These are phyloP conservation scores for Tylochromis polylepis DNA, from an alignment of 2,113 vertebrate genomes.

Conservation along the genomic window DNA sequence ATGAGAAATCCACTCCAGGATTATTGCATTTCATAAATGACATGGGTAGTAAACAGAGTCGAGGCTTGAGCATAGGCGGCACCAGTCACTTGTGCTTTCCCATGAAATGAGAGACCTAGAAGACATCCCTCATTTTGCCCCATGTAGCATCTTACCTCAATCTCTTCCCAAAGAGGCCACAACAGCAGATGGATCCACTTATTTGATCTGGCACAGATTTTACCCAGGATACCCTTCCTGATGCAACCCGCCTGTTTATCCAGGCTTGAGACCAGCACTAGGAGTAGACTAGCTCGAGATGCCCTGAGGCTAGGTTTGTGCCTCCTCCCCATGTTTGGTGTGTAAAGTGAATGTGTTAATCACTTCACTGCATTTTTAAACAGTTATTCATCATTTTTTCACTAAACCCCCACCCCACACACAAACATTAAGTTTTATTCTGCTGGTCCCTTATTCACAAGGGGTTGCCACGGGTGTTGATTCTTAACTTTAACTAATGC, in stretches of 20 bases:
- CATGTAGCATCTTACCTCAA: background rate
- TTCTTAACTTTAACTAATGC: background rate
- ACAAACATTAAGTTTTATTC: no score
- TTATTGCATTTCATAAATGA: background rate
- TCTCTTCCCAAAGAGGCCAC: background rate
- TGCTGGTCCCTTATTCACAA: rapidly evolving
- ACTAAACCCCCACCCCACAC: background rate
- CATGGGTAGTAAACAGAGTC: background rate
- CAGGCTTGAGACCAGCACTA: background rate
- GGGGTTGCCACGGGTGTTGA: background rate
- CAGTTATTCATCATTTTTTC: background rate
- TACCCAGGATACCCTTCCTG: background rate
- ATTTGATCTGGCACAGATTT: background rate
- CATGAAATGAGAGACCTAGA: background rate
- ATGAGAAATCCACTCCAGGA: background rate
- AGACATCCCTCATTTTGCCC: background rate
- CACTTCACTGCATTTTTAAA: background rate
- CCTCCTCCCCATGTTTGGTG: background rate
- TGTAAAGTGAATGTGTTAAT: background rate
- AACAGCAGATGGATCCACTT: background rate
- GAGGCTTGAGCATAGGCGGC: background rate
- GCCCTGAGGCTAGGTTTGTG: background rate
- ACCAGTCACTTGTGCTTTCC: background rate
- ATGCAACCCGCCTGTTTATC: background rate
- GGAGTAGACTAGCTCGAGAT: background rate